Conservation (phyloP, 35 echinoderm and acorn worm species). For the Amphiura filiformis region DNA sequence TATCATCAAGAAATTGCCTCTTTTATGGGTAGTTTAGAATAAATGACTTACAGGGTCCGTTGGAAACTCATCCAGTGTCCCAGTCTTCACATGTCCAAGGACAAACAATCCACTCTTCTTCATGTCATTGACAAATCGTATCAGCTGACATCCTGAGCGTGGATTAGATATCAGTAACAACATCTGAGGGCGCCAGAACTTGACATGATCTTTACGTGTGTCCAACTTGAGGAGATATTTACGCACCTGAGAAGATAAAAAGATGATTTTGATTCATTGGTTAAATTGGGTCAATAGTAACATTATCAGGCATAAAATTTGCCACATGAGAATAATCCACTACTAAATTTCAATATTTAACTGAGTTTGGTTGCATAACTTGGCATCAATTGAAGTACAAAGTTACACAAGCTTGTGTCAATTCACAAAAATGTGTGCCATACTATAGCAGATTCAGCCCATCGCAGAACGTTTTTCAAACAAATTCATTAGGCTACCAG, state of each 20-base stretch:
- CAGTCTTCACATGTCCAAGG: conserved; percentile 81
- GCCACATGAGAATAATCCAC: not conserved
- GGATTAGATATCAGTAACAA: conserved; percentile 89
- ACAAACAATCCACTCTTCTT: conserved; percentile 95
- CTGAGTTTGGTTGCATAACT: too few species aligned
- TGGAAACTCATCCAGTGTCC: not conserved
- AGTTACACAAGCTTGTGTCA: too few species aligned
- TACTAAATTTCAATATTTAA: not conserved
- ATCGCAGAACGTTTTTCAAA: too few species aligned
- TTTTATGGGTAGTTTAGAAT: too few species aligned
- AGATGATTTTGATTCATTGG: too few species aligned
- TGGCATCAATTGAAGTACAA: too few species aligned
- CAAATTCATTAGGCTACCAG: too few species aligned
- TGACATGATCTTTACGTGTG: conserved; percentile 90
- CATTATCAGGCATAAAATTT: not conserved
- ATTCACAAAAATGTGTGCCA: too few species aligned
- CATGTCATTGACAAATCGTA: conserved; percentile 95
- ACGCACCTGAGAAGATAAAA: conserved; percentile 60
- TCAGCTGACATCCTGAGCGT: conserved; percentile 70
- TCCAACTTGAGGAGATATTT: conserved; percentile 90
- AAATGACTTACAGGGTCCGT: not conserved
- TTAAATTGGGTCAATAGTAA: too few species aligned
- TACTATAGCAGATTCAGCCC: too few species aligned
- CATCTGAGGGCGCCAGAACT: conserved; percentile 98
- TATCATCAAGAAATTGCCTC: too few species aligned